Base-by-base conservation (phyloP, 1,140 invertebrate genomes). In the Araneus ventricosus region DNA sequence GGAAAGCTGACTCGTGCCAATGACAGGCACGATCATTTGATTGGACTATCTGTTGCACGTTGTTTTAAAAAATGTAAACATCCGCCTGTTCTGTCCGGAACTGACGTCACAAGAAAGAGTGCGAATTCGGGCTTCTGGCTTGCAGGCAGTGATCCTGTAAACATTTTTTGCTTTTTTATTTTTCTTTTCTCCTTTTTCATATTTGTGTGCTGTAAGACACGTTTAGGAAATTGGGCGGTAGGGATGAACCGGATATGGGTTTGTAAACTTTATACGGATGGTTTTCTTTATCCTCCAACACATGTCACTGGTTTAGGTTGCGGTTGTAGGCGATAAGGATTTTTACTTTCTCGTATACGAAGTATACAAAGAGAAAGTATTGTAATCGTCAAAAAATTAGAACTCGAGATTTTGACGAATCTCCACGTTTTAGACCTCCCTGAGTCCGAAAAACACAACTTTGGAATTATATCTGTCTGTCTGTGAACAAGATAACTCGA, bases 41-140 rank as follows among this genome's bases (percentile, higher is more conserved):
- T 89, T 67, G 88, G 88, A 67, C 88, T 89, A 89, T 89, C 88
- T 89, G 88, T 89, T 89, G 88, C 57, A 89, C 37, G 70, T 30
- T 79, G 88, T 79, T 89, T 89, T 45, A 57, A 70, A 89, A 79
- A 79, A 89, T 52, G 88, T 89, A 89, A 89, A 89, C 88, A 89
- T 89, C 88, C 88, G 63, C 61, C 59, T 79, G 88, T 86, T 52
- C 63, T 79, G 61, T 45, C 88, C 63, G 88, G 88, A 89, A 30
- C 88, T 89, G 88, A 89, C 88, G 88, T 89, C 61, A 88, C 22
- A 34, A 37, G 14, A 17, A 22, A 14, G 70, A 22, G 63, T 24
- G 57, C 34, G 88, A 63, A 70, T 39, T n/a, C 61, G 41, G 41
- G 57, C 57, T 52, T 52, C 88, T 75, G 57, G 41, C 41, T 79